Percentiles rank a stretch among this genome's conserved stretches.
Conservation (phyloP, 2,797 vertebrate species). For the Tokudaia tokunoshimensis region DNA sequence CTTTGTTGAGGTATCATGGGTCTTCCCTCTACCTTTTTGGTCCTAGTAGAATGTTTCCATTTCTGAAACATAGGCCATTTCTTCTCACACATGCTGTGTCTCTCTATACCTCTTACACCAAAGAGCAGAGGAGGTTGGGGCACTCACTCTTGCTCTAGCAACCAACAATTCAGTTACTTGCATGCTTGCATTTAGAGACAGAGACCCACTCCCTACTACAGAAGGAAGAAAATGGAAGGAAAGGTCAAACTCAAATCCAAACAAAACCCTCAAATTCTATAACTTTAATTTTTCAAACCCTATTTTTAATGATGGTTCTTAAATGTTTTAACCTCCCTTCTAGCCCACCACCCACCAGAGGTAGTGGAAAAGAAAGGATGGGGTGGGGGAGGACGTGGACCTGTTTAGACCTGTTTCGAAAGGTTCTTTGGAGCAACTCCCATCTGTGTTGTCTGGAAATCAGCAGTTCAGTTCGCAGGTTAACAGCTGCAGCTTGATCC, state of each 20-base stretch:
- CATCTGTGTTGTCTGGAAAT: too few relatives aligned
- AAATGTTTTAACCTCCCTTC: too few relatives aligned
- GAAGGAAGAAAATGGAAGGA: not conserved
- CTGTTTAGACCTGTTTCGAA: too few relatives aligned
- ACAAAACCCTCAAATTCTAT: not conserved
- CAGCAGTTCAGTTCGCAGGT: too few relatives aligned
- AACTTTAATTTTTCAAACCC: too few relatives aligned
- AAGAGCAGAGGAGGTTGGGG: not conserved
- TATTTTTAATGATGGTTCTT: too few relatives aligned
- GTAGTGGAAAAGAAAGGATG: too few relatives aligned
- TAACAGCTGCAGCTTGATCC: too few relatives aligned
- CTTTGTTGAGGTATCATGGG: not conserved
- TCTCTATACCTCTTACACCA: not conserved
- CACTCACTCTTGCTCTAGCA: not conserved
- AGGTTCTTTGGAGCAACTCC: too few relatives aligned
- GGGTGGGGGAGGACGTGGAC: too few relatives aligned
- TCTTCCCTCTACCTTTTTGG: not conserved
- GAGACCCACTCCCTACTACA: not conserved
- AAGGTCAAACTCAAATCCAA: not conserved
- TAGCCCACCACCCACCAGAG: too few relatives aligned
- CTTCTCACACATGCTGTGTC: not conserved
- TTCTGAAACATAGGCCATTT: not conserved
- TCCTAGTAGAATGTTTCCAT: not conserved
- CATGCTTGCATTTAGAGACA: not conserved
- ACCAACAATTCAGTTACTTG: not conserved